Evolutionary conservation across 2,113 vertebrate genomes (phyloP), one percentile per base, ranked within the genome.

Genomic region (Heterotilapia buettikoferi): DNA sequence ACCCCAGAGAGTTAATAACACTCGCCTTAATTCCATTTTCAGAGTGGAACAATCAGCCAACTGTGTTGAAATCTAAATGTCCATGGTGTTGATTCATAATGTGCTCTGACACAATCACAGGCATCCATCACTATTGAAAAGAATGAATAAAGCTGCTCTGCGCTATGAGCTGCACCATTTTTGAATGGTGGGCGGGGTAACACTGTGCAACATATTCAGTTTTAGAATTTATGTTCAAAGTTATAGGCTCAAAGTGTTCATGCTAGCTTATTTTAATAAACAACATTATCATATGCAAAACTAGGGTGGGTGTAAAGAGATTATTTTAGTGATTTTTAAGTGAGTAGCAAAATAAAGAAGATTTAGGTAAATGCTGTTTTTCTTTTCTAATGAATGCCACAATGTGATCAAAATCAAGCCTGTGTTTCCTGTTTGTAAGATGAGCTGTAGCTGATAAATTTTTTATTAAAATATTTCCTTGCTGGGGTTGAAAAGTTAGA

Each of bases 341-440:
- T 0, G 14, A 10, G 0, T 10, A 0, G 26, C 6, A 61, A 61
- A 61, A 10, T 61, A 2, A 61, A 10, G 57, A 31, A 2, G 14
- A 61, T 61, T 18, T 61, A 0, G 26, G 26, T 61, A 61, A 61
- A 61, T 1, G 57, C 57, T 4, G 14, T 61, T 61, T 31, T 10
- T 31, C 57, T 61, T 33, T 61, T 61, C 57, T 33, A 61, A 61
- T 33, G 57, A 61, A 61, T 61, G 26, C 8, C 26, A 31, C 57
- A 61, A 2, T 31, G 16, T 61, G 16, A 61, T 19, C 29, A 61
- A 33, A 61, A 33, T 33, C 29, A 61, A 33, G 29, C 18, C 8
- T 2, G 1, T 33, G 57, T 33, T 61, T 61, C 57, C 8, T 10
- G 57, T 33, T 61, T 31, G 29, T 33, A 33, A 61, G 29, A 61